phyloP scores from a whole-genome alignment of 2,888 invertebrate species.

The Mythimna ferrago region DNA sequence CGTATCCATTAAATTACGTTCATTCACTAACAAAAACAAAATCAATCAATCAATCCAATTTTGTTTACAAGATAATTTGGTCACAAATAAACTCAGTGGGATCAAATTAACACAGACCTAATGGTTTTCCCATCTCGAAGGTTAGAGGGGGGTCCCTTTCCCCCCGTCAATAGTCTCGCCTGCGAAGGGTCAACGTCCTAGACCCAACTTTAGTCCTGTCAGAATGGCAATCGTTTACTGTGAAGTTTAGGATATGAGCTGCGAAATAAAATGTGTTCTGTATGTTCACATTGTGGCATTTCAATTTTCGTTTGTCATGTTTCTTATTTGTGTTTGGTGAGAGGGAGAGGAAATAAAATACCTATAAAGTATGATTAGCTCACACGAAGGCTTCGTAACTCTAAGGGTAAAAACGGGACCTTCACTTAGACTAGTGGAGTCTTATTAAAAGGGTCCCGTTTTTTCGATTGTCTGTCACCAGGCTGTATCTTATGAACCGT shows the following conservation, averaged over 20 bases:
- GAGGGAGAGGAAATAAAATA: neutral
- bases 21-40: conserved; percentile 6
- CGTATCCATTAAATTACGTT: neutral
- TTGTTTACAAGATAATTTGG: conserved; percentile 1
- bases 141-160: too few species aligned
- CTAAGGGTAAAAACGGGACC: too few species aligned
- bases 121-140: conserved; percentile 25
- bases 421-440: too few species aligned
- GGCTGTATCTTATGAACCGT: too few species aligned
- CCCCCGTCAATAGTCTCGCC: neutral
- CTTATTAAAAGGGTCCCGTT: too few species aligned
- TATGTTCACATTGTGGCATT: neutral
- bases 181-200: neutral
- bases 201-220: conserved; percentile 6
- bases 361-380: neutral
- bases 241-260: conserved; percentile 7
- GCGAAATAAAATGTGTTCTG: conserved; percentile 15
- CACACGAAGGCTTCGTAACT: too few species aligned
- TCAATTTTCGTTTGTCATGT: conserved; percentile 19
- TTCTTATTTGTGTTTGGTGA: conserved; percentile 9
- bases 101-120: conserved; percentile 20
- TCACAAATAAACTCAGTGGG: conserved; percentile 1
- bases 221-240: neutral
- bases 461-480: too few species aligned
- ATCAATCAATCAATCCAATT: neutral